Evolutionary conservation across 2,113 vertebrate genomes (phyloP), one percentile per base, ranked within the genome.

Genomic region (Pristiophorus japonicus): DNA sequence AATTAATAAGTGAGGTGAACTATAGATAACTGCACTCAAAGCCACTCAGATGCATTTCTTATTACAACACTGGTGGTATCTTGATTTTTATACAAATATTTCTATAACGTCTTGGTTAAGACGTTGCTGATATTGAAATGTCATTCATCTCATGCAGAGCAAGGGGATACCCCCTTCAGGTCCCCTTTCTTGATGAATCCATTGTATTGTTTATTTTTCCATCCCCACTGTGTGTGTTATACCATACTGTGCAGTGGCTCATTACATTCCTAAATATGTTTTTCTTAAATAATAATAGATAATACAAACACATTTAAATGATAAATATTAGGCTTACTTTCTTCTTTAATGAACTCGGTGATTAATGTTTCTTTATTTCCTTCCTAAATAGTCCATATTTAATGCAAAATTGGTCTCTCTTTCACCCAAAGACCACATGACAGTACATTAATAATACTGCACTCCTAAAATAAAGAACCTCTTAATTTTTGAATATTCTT

Each of bases 251-350:
- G 78, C 78, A 45, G 38, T 81, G 78, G 38, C 78, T 81, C 38
- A 81, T 81, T 81, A 42, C 20, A 11, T 81, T 45, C 78, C 78
- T 45, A 81, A 81, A 45, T 81, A 42, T 16, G 45, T 1, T 81
- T 81, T 81, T 59, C 45, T 81, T 12, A 0, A 81, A n/a, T n/a
- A 81, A 81, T 81, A 81, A 81, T 42, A 81, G 38, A 42, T 38
- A 81, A 81, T 81, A 81, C 78, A 81, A 81, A 81, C 78, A 81
- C 78, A 81, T 81, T 81, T 81, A 81, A 18, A 81, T 81, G 78
- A 81, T 81, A 38, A 81, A 81, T 81, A 22, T 81, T 45, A 45
- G 38, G 38, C 14, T 81, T 42, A 42, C 38, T 45, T 42, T 81
- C 70, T 73, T 73, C 38, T 42, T 81, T 81, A 81, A 81, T 81